Base-by-base conservation (phyloP, 1,140 invertebrate species). In the Brachionus asplanchnoidis region DNA sequence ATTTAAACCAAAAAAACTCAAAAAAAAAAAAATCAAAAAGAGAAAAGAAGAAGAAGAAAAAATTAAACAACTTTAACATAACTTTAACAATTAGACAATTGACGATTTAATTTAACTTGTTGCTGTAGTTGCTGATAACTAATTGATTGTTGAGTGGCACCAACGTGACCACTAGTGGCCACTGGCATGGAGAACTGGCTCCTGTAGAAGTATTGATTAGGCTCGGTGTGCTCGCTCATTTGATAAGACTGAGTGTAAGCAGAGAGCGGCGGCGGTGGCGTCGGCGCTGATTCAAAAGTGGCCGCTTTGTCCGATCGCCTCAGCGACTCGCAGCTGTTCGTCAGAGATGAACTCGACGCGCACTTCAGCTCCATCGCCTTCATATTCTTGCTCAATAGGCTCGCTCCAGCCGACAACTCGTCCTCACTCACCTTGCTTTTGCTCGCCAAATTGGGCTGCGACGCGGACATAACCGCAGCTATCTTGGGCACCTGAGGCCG, bases 61-160 rank as follows among this genome's bases (percentile, higher is more conserved):
- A 32, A 26, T 77, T 77, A 77, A 77, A 77, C 73, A 77, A 77
- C 40, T 77, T 77, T 77, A 77, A 77, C 44, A 77, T 50, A 77
- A 50, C 42, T 77, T 77, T 77, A 77, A 77, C 73, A 77, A 77
- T 77, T 77, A 77, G 73, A 77, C 44, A 77, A 50, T 77, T 77
- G 73, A 77, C 73, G 73, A 77, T 53, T 77, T 77, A 77, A 26
- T 77, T 77, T 77, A 50, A 50, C 40, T 77, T 77, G 73, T 77
- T 77, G 73, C 73, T 77, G 73, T 77, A 77, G 73, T 77, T 77
- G 73, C 20, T 77, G 44, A 40, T 20, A 42, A 53, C 50, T 46
- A 11, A 26, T 20, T 50, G 17, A 11, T 28, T 77, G 73, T 4
- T 77, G 73, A 73, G 44, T 42, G 23, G 40, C n/a, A 44, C 68